Conservation (phyloP, 2,797 vertebrate genomes). For the Xiphorhynchus erythropygius region DNA sequence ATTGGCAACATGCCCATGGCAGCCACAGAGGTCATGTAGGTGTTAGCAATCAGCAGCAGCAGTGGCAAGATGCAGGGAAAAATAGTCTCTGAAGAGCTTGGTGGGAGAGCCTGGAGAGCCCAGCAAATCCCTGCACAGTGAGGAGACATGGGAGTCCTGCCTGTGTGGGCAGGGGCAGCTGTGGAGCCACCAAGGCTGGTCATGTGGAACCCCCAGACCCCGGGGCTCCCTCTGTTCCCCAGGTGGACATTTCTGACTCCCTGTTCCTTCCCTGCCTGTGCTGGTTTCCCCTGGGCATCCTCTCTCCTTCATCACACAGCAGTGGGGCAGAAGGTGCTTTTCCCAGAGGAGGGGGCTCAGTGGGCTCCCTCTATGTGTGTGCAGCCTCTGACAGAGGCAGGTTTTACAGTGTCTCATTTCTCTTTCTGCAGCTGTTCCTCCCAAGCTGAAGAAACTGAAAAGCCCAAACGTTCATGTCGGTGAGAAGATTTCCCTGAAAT, state of each 20-base stretch:
- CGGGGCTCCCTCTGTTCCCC: neutral
- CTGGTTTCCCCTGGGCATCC: neutral
- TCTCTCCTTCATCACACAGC: accelerated
- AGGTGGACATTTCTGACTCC: accelerated
- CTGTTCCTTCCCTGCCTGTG: neutral
- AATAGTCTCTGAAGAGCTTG: neutral
- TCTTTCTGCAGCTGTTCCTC: constrained; percentile 80
- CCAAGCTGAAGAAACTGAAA: constrained; percentile 91
- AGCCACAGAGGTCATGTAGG: neutral
- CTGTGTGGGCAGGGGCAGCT: accelerated
- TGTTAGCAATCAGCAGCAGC: neutral
- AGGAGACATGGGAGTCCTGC: accelerated
- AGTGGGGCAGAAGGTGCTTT: neutral
- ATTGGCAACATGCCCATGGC: neutral
- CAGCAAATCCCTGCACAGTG: neutral
- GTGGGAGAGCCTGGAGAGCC: neutral
- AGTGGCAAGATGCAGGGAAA: neutral
- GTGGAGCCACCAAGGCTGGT: accelerated
- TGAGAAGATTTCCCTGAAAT: constrained; percentile 88
- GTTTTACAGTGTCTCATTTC: constrained; percentile 11
- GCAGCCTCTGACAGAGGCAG: neutral
- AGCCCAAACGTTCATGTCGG: constrained; percentile 87
- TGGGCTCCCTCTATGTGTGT: neutral
- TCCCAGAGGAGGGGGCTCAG: accelerated
- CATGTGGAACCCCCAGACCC: neutral